Evolutionary conservation across 2,797 vertebrate genomes (phyloP).

Genomic region (Sebastes goodei): DNA sequence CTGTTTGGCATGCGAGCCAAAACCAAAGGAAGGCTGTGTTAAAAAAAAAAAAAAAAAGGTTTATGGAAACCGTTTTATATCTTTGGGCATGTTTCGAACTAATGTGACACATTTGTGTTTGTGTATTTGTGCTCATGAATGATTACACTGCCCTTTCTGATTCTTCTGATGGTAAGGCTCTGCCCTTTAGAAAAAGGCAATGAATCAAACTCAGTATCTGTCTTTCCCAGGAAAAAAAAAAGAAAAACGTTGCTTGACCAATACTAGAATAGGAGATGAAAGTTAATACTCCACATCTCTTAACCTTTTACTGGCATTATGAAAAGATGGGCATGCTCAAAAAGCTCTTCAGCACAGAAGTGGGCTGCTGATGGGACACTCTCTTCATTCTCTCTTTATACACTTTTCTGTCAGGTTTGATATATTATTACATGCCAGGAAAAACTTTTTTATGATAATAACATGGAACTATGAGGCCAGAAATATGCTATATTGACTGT

Average conservation of each 20-base stretch:
- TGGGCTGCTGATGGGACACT: conserved; percentile 10
- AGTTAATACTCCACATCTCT: conserved; percentile 16
- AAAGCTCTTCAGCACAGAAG: conserved; percentile 3
- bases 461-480: background rate
- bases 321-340: conserved; percentile 1
- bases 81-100: background rate
- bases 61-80: background rate
- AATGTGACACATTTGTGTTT: background rate
- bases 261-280: background rate
- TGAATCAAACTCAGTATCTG: background rate
- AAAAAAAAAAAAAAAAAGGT: background rate
- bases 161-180: background rate
- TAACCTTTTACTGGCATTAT: conserved; percentile 28
- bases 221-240: background rate
- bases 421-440: conserved; percentile 5
- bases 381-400: conserved; percentile 7
- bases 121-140: background rate
- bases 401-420: background rate
- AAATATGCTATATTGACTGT: background rate
- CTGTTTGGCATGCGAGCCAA: conserved; percentile 2
- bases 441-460: background rate
- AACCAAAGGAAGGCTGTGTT: background rate
- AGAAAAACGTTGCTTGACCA: background rate
- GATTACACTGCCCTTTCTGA: background rate
- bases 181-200: background rate